Conservation (phyloP, 2,888 invertebrate species). For the Agrochola circellaris region DNA sequence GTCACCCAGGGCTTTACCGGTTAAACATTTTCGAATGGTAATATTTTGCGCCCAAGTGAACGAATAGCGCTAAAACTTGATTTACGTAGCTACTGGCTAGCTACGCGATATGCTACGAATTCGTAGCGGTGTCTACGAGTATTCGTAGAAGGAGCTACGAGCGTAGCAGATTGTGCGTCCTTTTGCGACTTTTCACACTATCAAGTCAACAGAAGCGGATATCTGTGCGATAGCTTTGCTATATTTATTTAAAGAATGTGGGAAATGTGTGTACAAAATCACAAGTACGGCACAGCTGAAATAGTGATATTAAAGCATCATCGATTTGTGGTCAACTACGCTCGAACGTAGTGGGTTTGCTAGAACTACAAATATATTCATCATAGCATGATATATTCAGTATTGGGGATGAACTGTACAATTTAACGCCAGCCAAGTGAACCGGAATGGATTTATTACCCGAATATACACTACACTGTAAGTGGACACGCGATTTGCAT, state of each 20-base stretch:
- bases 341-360: neutral
- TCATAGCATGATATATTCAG: constrained; percentile 5
- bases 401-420: constrained; percentile 7
- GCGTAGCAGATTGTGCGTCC: constrained; percentile 27
- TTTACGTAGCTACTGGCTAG: constrained; percentile 45
- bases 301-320: neutral
- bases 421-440: constrained; percentile 31
- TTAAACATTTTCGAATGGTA: constrained; percentile 23
- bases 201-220: neutral
- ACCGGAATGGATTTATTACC: constrained; percentile 40
- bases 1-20: too few species aligned
- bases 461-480: constrained; percentile 18
- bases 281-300: neutral
- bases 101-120: constrained; percentile 66
- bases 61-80: constrained; percentile 52
- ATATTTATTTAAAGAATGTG: neutral
- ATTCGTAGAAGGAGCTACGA: constrained; percentile 59
- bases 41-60: constrained; percentile 47
- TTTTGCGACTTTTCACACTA: constrained; percentile 27
- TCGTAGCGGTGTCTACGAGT: constrained; percentile 63
- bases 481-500: constrained; percentile 42
- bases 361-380: constrained; percentile 8
- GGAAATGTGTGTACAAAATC: neutral
- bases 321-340: constrained; percentile 5
- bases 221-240: neutral